phyloP scores from a whole-genome alignment of 2,797 vertebrate genomes.

The Gorsachius magnificus region DNA sequence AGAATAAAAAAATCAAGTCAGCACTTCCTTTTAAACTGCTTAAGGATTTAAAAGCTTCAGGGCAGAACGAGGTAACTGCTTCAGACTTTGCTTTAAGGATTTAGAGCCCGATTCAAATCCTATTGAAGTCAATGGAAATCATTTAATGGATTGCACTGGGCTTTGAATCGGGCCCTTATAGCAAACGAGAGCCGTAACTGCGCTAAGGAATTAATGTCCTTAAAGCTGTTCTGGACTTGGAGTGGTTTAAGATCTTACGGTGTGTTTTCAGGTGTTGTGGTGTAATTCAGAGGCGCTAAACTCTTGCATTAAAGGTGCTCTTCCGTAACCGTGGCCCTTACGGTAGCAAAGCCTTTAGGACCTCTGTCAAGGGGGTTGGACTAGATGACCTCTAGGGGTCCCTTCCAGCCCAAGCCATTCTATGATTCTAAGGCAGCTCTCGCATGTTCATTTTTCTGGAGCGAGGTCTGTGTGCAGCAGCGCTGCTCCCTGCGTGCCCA shows the following conservation, averaged over 20 bases:
- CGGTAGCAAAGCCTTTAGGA: neutral
- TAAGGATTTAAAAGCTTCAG: constrained; percentile 36
- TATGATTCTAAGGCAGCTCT: too few relatives aligned
- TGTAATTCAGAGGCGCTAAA: neutral
- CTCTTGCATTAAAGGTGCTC: neutral
- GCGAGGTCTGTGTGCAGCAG: neutral
- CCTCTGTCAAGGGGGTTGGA: too few relatives aligned
- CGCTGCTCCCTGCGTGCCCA: fast-evolving
- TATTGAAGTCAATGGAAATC: constrained; percentile 4
- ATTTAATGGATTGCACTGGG: neutral
- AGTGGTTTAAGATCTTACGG: neutral
- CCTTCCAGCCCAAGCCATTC: too few relatives aligned
- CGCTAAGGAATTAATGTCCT: neutral
- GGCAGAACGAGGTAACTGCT: neutral
- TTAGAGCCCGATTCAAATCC: constrained; percentile 2
- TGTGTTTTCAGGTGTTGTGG: neutral
- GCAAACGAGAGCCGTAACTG: neutral
- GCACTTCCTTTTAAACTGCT: neutral
- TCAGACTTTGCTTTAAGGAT: constrained; percentile 17
- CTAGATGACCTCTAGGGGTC: too few relatives aligned
- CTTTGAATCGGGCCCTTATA: neutral
- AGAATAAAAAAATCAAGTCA: constrained; percentile 11
- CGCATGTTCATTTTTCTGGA: neutral
- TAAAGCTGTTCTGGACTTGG: neutral
- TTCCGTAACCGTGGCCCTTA: neutral